These are phyloP conservation scores for Macquaria australasica DNA, from an alignment of 2,113 vertebrate species.

Conservation along the genomic window DNA sequence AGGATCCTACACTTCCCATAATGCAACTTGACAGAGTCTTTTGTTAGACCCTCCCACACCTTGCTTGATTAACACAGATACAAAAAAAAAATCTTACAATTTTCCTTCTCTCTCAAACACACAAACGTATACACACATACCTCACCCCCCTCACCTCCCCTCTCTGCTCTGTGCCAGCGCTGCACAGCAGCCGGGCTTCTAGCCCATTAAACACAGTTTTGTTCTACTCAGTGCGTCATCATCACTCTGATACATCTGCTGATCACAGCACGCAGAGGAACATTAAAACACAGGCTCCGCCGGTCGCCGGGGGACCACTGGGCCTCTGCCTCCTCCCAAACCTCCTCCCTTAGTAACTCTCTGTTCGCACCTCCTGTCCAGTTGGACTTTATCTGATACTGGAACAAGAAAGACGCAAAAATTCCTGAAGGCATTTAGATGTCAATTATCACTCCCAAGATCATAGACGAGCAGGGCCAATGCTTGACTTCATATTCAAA, in stretches of 20 bases:
- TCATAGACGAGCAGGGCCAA: background rate
- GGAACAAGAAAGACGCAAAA: background rate
- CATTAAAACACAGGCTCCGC: constrained; percentile 51
- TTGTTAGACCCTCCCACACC: background rate
- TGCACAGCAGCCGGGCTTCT: constrained; percentile 51
- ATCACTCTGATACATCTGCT: constrained; percentile 69
- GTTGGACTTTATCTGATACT: background rate
- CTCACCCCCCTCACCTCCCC: background rate
- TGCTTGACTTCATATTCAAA: background rate
- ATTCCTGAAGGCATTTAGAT: background rate
- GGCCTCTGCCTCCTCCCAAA: constrained; percentile 20
- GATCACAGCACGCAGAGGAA: constrained; percentile 61
- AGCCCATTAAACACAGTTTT: constrained; percentile 71
- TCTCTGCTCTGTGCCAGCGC: constrained; percentile 26
- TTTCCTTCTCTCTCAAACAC: background rate
- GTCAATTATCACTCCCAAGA: constrained; percentile 1
- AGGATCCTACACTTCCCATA: no score
- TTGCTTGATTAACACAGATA: background rate
- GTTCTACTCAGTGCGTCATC: constrained; percentile 72
- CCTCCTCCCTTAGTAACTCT: background rate
- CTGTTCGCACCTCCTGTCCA: background rate
- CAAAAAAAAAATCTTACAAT: background rate
- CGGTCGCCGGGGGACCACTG: constrained; percentile 23
- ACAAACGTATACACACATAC: background rate
- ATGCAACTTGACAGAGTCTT: background rate